phyloP scores from a whole-genome alignment of 2,113 vertebrate genomes.

The Damaliscus lunatus region DNA sequence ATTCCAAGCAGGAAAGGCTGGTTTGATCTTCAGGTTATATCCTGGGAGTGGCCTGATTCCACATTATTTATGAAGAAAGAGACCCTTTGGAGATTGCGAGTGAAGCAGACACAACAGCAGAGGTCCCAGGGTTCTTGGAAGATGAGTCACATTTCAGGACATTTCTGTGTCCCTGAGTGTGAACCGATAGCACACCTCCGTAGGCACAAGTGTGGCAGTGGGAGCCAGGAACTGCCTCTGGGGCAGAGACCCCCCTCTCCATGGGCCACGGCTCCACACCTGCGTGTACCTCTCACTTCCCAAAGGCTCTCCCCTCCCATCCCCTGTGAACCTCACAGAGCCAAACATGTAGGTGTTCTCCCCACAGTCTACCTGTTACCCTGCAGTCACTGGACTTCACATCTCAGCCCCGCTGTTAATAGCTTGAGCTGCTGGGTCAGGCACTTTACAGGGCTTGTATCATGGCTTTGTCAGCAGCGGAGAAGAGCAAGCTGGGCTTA shows the following conservation, averaged over 20 bases:
- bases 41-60: not conserved
- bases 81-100: rapidly evolving
- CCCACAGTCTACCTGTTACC: not conserved
- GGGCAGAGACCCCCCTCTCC: not conserved
- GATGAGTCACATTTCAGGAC: not conserved
- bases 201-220: not conserved
- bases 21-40: not conserved
- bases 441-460: not conserved
- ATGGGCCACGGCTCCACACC: not conserved
- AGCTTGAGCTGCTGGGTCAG: not conserved
- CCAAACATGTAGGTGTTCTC: not conserved
- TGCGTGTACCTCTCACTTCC: not conserved
- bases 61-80: not conserved
- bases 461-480: not conserved
- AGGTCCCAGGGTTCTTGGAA: not conserved
- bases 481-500: not conserved
- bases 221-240: not conserved
- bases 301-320: not conserved
- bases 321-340: not conserved
- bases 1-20: not conserved
- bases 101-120: not conserved
- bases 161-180: not conserved
- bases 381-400: not conserved
- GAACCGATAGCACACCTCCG: not conserved
- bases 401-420: not conserved